phyloP scores from a whole-genome alignment of 1,140 invertebrate genomes.

The Aleiodes sp. region DNA sequence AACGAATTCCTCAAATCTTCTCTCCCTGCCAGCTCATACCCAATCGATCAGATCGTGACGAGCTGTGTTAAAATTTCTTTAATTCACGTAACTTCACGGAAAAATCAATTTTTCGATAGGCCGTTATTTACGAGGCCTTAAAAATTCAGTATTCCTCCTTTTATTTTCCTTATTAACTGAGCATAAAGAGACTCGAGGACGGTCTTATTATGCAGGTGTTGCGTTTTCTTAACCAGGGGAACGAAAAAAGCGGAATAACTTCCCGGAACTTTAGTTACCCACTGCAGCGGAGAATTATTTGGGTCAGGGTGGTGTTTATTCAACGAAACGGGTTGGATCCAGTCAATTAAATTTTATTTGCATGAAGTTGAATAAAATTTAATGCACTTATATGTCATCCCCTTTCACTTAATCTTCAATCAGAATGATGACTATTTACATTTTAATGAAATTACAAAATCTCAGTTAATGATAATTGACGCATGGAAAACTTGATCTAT shows the following conservation, averaged over 20 bases:
- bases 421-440: no score
- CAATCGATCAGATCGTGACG: no score
- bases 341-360: not conserved
- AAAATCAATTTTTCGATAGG: no score
- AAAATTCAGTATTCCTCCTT: no score
- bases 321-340: not conserved
- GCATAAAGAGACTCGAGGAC: constrained; percentile 19
- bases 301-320: constrained; percentile 21
- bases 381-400: not conserved
- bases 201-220: constrained; percentile 27
- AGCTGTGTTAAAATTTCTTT: no score
- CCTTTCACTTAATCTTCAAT: not conserved
- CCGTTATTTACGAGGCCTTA: no score
- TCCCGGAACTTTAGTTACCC: constrained; percentile 1
- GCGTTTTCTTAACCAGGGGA: not conserved
- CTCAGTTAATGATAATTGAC: constrained; percentile 6
- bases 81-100: no score
- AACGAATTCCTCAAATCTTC: not conserved
- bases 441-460: no score
- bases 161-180: not conserved
- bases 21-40: no score
- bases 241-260: not conserved
- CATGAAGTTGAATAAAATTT: not conserved
- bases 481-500: constrained; percentile 1
- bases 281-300: not conserved